Base-by-base conservation (phyloP, 2,797 vertebrate genomes). In the Pagetopsis macropterus region DNA sequence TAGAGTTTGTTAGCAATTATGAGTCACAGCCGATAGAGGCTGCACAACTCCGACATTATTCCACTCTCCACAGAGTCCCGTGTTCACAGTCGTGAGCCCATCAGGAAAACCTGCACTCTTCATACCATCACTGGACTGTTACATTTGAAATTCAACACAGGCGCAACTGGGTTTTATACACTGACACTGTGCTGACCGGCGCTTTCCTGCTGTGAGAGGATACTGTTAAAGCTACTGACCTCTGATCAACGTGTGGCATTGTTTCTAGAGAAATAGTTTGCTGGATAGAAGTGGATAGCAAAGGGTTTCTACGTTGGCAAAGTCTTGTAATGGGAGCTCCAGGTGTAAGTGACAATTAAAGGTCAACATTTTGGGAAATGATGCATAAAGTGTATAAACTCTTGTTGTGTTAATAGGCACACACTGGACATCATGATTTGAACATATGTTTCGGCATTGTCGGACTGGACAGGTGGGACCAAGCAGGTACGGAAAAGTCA, bases 1-100 rank as follows among this genome's bases (percentile, higher is more conserved):
- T 74, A 71, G 58, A 83, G 65, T 52, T 80, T 66, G 78, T 84
- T 75, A 79, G 65, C 78, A 70, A 83, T 79, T 88, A 67, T 83
- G 85, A 90, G 82, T 90, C 79, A 76, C 54, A 65, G 78, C 33
- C 11, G 41, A 65, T 65, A 50, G 71, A 83, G 69, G 21, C 74
- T 66, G 61, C 67, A 76, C 50, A 79, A 71, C 71, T 75, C 63
- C 45, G 80, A 82, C 70, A 79, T 72, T 84, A 44, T 85, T 80
- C 68, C 48, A n/a, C 72, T 86, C 77, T 83, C 70, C 40, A 64
- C 75, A 55, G 58, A 61, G 27, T 27, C 49, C 64, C 27, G 40
- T 51, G 64, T 65, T 71, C 70, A 64, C 66, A 0, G 1, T 41
- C 49, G 59, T 58, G 66, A 79, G 44, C 41, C 52, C 55, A 69